Percentiles rank a stretch among this genome's conserved stretches.
phyloP scores from a whole-genome alignment of 2,888 invertebrate genomes.

The Sphaeridia pumilis region DNA sequence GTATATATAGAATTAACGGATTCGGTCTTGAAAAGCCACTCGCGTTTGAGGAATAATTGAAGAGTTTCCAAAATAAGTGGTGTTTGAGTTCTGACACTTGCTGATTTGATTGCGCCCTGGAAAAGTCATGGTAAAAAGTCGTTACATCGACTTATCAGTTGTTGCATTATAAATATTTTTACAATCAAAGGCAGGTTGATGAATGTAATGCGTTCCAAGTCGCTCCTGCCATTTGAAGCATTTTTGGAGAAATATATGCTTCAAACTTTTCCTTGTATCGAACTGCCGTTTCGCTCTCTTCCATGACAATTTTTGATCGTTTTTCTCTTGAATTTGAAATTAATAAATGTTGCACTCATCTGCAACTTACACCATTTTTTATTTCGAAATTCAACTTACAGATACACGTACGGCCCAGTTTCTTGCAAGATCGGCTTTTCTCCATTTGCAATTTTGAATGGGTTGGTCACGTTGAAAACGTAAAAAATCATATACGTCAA shows the following conservation, averaged over 20 bases:
- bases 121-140: too few relatives aligned
- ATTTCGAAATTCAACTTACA: constrained; percentile 11
- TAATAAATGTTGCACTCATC: too few relatives aligned
- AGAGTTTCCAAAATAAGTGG: too few relatives aligned
- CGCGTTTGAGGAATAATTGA: constrained; percentile 12
- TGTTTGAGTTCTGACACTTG: too few relatives aligned
- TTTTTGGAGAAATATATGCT: constrained; percentile 10
- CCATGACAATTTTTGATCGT: not conserved
- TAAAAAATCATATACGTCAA: constrained; percentile 5
- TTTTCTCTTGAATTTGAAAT: too few relatives aligned
- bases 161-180: too few relatives aligned
- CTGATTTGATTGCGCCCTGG: constrained; percentile 11
- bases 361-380: not conserved
- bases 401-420: constrained; percentile 20
- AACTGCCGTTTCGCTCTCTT: not conserved
- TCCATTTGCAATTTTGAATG: constrained; percentile 14
- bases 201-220: constrained; percentile 10
- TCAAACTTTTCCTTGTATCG: constrained; percentile 11
- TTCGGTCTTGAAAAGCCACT: constrained; percentile 13
- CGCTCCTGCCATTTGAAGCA: constrained; percentile 14
- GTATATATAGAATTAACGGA: constrained; percentile 17
- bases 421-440: constrained; percentile 17
- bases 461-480: constrained; percentile 18
- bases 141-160: too few relatives aligned
- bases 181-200: constrained; percentile 18